Evolutionary conservation across 2,888 invertebrate species (phyloP).

Genomic region (Hololepta plana): DNA sequence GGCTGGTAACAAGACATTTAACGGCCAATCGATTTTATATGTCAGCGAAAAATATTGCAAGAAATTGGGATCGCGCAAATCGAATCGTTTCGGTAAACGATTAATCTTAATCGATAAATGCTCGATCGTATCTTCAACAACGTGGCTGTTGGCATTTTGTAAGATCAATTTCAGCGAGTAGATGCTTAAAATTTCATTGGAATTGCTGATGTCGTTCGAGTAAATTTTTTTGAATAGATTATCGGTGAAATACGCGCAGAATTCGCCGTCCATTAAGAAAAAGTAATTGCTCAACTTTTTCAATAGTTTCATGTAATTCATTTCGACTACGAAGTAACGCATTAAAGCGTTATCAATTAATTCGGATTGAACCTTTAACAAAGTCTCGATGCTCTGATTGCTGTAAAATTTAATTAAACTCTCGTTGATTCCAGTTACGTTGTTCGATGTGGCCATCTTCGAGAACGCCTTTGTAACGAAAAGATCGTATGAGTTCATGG

Average conservation of each 20-base stretch:
- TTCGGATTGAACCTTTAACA: slow-evolving; percentile 46
- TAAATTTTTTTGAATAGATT: slow-evolving; percentile 49
- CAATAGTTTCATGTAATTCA: slow-evolving; percentile 51
- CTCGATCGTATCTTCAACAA: no score
- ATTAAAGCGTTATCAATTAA: slow-evolving; percentile 55
- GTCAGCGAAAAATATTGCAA: slow-evolving; percentile 48
- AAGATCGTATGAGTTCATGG: no score
- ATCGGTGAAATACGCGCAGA: slow-evolving; percentile 50
- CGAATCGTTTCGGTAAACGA: slow-evolving; percentile 40
- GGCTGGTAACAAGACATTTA: slow-evolving; percentile 57
- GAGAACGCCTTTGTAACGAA: no score
- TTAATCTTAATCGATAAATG: slow-evolving; percentile 40
- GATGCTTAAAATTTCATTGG: no score
- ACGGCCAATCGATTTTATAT: slow-evolving; percentile 57
- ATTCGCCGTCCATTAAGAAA: slow-evolving; percentile 65
- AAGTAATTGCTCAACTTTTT: slow-evolving; percentile 59
- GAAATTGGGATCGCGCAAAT: slow-evolving; percentile 45
- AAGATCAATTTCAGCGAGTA: no score
- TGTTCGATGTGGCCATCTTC: no score
- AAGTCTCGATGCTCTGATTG: slow-evolving; percentile 36
- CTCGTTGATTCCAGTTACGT: no score
- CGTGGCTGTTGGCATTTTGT: no score
- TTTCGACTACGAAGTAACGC: slow-evolving; percentile 45
- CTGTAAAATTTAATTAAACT: not conserved
- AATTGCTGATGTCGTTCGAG: no score